phyloP scores from a whole-genome alignment of 2,797 vertebrate species.

The Brotula barbata region DNA sequence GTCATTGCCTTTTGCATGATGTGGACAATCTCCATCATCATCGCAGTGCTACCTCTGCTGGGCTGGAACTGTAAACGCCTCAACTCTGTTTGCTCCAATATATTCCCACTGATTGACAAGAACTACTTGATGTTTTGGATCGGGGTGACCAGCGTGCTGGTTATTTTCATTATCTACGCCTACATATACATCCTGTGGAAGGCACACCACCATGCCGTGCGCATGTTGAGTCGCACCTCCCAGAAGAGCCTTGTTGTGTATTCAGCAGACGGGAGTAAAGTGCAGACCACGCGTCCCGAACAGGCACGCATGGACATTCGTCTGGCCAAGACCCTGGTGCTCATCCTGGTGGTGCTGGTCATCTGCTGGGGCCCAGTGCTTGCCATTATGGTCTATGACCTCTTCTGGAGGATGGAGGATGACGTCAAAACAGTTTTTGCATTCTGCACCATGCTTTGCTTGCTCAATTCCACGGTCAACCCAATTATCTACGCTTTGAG shows the following conservation, averaged over 20 bases:
- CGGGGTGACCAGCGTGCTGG: conserved; percentile 90
- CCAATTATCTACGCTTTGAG: conserved; percentile 98
- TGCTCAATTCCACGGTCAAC: conserved; percentile 98
- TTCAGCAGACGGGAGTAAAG: conserved; percentile 93
- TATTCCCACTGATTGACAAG: conserved; percentile 97
- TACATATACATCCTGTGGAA: conserved; percentile 99
- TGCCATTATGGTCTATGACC: conserved; percentile 98
- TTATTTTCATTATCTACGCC: conserved; percentile 98
- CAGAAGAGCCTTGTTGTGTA: conserved; percentile 98
- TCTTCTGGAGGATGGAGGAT: conserved; percentile 98
- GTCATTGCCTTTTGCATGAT: conserved; percentile 98
- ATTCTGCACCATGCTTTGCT: conserved; percentile 98
- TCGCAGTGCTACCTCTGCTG: conserved; percentile 94
- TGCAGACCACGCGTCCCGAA: conserved; percentile 92
- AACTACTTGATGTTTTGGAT: conserved; percentile 99
- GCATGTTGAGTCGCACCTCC: conserved; percentile 95
- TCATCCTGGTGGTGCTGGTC: conserved; percentile 96
- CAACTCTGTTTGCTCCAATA: conserved; percentile 94
- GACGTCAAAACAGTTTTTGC: conserved; percentile 98
- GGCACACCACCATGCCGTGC: conserved; percentile 94
- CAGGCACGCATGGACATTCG: conserved; percentile 99
- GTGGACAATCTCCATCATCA: conserved; percentile 97
- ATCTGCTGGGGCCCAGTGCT: conserved; percentile 98
- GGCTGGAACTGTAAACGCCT: conserved; percentile 99
- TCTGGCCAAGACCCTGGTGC: conserved; percentile 97